Conservation (phyloP, 2,113 vertebrate species). For the Spermophilus dauricus region DNA sequence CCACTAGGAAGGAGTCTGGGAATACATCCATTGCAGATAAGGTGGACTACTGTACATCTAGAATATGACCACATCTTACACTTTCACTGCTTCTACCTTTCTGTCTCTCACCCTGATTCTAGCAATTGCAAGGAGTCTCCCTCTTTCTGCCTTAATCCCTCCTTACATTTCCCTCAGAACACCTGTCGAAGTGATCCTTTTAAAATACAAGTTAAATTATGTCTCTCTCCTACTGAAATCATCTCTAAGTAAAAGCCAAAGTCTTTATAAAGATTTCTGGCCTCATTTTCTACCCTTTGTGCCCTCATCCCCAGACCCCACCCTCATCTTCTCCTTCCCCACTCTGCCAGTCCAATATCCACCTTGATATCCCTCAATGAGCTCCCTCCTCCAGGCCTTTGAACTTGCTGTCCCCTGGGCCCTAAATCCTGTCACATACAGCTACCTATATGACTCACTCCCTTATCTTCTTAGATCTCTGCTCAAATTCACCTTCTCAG, state of each 20-base stretch:
- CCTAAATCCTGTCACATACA: not conserved
- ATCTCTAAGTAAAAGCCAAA: not conserved
- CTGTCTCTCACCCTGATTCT: not conserved
- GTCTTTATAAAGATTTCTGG: not conserved
- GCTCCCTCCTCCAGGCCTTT: not conserved
- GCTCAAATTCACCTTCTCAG: not conserved
- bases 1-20: too few species aligned
- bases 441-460: not conserved
- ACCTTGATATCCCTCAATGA: not conserved
- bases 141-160: not conserved
- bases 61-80: not conserved
- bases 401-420: not conserved
- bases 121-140: not conserved
- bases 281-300: not conserved
- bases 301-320: too few species aligned
- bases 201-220: not conserved
- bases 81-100: not conserved
- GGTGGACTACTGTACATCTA: not conserved
- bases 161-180: not conserved
- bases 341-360: not conserved
- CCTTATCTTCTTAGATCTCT: not conserved
- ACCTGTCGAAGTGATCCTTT: not conserved
- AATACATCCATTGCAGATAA: not conserved
- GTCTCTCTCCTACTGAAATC: not conserved
- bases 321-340: fast-evolving